Evolutionary conservation across 2,797 vertebrate species (phyloP).

Genomic region (Syngnathus rostellatus): DNA sequence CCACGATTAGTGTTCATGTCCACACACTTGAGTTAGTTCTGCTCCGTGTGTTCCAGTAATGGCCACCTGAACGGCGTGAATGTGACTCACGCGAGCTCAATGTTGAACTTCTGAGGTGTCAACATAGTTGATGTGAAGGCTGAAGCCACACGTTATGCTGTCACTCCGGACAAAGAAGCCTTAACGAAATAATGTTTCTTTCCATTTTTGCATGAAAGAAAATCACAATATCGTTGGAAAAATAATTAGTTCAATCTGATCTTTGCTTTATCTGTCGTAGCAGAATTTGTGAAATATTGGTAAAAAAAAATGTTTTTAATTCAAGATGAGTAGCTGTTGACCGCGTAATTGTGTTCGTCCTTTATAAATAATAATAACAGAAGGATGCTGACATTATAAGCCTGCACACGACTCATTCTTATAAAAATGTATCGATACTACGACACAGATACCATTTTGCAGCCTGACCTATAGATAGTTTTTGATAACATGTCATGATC

Average conservation of each 20-base stretch:
- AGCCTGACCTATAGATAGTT: background rate
- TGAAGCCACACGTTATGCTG: background rate
- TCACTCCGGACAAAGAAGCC: background rate
- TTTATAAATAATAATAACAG: background rate
- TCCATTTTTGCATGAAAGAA: background rate
- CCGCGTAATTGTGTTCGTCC: background rate
- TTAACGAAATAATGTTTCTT: background rate
- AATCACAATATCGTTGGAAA: background rate
- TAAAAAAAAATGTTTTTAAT: too few species aligned
- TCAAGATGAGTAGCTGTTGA: too few species aligned
- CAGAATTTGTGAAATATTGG: background rate
- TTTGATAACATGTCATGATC: too few species aligned
- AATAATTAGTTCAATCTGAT: background rate
- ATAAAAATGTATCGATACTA: background rate
- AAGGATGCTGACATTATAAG: background rate
- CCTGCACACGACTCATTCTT: background rate
- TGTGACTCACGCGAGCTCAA: background rate
- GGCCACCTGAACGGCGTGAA: background rate
- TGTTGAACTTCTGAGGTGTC: background rate
- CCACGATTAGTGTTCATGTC: background rate
- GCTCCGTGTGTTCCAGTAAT: background rate
- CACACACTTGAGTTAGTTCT: background rate
- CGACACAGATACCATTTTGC: background rate
- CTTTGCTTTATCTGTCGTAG: background rate
- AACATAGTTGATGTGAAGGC: background rate